These are phyloP conservation scores for Arrhamphus sclerolepis DNA, from an alignment of 2,797 vertebrate genomes.

Conservation along the genomic window DNA sequence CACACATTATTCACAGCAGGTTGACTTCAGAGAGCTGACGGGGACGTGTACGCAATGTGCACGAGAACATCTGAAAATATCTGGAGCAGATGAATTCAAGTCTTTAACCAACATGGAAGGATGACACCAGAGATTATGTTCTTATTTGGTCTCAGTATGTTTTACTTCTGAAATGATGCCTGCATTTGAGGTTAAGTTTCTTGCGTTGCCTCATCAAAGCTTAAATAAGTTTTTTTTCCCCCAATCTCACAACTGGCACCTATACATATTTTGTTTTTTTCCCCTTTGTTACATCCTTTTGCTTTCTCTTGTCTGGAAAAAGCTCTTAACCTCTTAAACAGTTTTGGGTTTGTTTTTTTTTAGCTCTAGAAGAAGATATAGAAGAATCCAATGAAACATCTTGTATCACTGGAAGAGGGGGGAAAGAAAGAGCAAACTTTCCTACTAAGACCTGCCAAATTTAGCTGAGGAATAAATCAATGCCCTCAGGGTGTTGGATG, in stretches of 20 bases:
- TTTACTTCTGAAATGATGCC: constrained; percentile 9
- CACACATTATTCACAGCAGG: constrained; percentile 53
- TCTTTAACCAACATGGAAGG: constrained; percentile 12
- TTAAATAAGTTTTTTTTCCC: background rate
- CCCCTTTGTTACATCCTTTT: background rate
- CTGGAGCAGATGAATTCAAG: constrained; percentile 14
- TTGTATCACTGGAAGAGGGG: background rate
- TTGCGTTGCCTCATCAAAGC: constrained; percentile 2
- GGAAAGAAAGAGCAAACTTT: background rate
- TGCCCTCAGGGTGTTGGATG: constrained; percentile 49
- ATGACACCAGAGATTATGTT: background rate
- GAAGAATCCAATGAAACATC: background rate
- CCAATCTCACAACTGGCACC: background rate
- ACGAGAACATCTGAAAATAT: constrained; percentile 10
- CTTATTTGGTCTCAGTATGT: constrained; percentile 1
- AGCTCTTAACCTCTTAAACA: too few relatives aligned
- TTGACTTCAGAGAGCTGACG: constrained; percentile 25
- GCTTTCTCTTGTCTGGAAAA: background rate
- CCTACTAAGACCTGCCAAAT: constrained; percentile 23
- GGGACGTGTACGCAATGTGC: background rate
- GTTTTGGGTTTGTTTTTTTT: too few relatives aligned
- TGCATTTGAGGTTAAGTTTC: constrained; percentile 13
- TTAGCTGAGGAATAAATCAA: constrained; percentile 32
- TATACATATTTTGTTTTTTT: background rate
- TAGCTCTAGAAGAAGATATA: background rate